Evolutionary conservation across 2,888 invertebrate genomes (phyloP), one percentile per base, ranked within the genome.

Genomic region (Sarcophaga variegata): DNA sequence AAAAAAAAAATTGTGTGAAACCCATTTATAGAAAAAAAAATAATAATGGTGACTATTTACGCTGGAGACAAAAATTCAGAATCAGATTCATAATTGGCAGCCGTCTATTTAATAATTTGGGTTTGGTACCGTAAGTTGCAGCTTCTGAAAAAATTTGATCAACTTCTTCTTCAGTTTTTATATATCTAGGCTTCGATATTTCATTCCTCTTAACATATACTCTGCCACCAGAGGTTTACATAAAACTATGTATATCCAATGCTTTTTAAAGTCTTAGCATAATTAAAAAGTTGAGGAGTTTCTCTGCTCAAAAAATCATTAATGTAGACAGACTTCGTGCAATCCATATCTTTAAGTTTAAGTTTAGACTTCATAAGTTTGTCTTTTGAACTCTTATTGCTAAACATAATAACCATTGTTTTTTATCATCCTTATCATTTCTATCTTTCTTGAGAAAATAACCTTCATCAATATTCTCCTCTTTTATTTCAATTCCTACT

Each of bases 261-360:
- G 4, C 20, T 62, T 27, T 63, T 78, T 5, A 70, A 45, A 25
- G 69, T 14, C 37, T 78, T 78, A 4, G 78, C 69, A 8, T 37
- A 37, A 37, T 37, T 37, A 37, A 37, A 37, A 37, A 37, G 6
- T 37, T 37, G 6, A 8, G 49, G 20, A 14, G 69, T 45, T 49
- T 78, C 78, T 70, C 17, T 70, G n/a, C 78, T 62, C 10, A 70
- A 49, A 63, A 59, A 77, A 20, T 27, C 4, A 27, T 22, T 22
- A 22, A 22, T 22, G 22, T 22, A 22, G 22, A 22, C 22, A 22
- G 22, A 22, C 22, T 22, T 22, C 22, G 22, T 22, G 22, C 22
- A 22, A 22, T 22, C 22, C 22, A 22, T 22, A 22, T 22, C 22
- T 22, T 22, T 22, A 22, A 22, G 22, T 22, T 22, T 22, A 22